Percentiles rank a stretch among this genome's conserved stretches.
Evolutionary conservation across 1,140 invertebrate species (phyloP).

Genomic region (Bursaphelenchus mucronatus): DNA sequence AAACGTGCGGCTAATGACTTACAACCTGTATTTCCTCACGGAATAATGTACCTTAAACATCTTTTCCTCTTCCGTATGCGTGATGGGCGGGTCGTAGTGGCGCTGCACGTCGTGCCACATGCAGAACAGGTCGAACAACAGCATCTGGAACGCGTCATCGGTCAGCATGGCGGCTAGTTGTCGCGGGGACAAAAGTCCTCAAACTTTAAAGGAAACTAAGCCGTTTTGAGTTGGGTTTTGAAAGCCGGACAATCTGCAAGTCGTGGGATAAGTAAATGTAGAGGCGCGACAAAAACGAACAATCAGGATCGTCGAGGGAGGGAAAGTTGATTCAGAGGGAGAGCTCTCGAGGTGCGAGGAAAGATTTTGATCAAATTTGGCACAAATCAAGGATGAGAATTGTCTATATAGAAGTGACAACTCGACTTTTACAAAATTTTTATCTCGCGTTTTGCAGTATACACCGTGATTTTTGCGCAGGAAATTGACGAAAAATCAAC

Average conservation of each 20-base stretch:
- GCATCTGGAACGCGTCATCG: conserved; percentile 57
- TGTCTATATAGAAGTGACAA: no score
- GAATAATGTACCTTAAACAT: conserved; percentile 50
- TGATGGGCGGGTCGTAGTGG: conserved; percentile 59
- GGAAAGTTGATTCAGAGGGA: no score
- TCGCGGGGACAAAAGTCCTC: no score
- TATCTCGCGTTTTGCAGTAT: no score
- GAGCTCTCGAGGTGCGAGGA: no score
- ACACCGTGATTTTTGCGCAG: no score
- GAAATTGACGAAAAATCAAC: no score
- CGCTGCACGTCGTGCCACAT: conserved; percentile 59
- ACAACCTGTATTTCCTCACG: not conserved
- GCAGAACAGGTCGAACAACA: conserved; percentile 59
- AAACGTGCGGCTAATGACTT: not conserved
- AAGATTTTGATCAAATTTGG: no score
- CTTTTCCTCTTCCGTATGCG: conserved; percentile 55
- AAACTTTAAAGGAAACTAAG: not conserved
- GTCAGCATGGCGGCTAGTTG: conserved; percentile 44
- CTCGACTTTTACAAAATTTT: no score
- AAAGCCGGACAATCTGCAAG: not conserved
- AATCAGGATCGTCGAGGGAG: not conserved
- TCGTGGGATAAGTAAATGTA: not conserved
- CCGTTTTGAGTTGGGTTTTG: not conserved
- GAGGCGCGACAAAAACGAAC: not conserved
- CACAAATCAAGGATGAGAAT: no score